A percentile compares a stretch with the other conserved stretches of the same genome.
Conservation (phyloP, 2,113 vertebrate species). For the Tachysurus vachellii region DNA sequence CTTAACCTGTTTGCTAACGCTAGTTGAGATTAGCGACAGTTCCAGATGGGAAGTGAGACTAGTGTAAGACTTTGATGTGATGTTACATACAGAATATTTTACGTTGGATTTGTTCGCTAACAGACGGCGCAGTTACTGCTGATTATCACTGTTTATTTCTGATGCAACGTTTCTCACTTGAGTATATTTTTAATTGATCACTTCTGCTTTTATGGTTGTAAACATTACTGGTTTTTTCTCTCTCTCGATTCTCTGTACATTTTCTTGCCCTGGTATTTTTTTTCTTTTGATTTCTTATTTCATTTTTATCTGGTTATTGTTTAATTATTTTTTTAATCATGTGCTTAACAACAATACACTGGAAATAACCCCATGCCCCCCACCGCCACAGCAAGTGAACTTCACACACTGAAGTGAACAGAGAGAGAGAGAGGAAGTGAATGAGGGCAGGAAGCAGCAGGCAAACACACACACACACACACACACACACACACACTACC, state of each 20-base stretch:
- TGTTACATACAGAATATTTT: background rate
- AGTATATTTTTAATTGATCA: background rate
- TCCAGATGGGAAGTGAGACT: background rate
- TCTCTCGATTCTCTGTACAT: background rate
- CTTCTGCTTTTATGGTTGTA: background rate
- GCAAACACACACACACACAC: background rate
- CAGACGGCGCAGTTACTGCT: too few species aligned
- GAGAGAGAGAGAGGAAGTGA: slow-evolving; percentile 39
- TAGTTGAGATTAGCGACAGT: background rate
- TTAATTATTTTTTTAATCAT: background rate
- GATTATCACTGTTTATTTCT: background rate
- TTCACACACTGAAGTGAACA: background rate
- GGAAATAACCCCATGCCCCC: too few species aligned
- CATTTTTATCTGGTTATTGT: background rate
- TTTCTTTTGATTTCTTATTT: background rate
- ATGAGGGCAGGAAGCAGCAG: slow-evolving; percentile 47
- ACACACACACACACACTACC: background rate
- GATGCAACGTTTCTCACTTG: background rate
- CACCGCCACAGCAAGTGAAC: background rate
- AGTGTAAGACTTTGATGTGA: background rate
- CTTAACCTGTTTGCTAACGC: background rate
- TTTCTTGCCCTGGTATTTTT: background rate
- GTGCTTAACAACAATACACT: background rate
- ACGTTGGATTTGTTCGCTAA: background rate
- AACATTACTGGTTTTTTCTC: too few species aligned